These are phyloP conservation scores for Leptinotarsa lineolata DNA, from an alignment of 1,140 invertebrate genomes.

Conservation along the genomic window DNA sequence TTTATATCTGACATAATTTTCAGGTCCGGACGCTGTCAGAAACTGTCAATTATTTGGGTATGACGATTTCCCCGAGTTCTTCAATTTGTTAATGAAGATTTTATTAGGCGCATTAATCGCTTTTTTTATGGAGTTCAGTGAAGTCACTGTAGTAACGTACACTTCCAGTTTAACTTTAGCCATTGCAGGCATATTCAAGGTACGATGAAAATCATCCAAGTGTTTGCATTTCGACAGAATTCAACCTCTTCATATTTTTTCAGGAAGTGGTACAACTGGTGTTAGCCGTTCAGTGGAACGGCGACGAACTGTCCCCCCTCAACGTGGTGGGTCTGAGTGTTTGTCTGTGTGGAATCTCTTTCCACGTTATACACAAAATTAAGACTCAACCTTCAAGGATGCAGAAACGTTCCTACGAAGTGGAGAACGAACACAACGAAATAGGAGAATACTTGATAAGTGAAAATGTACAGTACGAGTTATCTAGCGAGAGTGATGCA, in stretches of 20 bases:
- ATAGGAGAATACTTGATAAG: constrained; percentile 45
- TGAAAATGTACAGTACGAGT: constrained; percentile 35
- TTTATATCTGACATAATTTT: neutral
- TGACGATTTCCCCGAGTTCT: constrained; percentile 42
- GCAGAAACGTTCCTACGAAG: constrained; percentile 38
- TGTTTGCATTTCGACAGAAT: no score
- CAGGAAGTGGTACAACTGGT: constrained; percentile 90
- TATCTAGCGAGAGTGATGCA: constrained; percentile 44
- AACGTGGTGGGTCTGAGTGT: constrained; percentile 86
- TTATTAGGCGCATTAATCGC: constrained; percentile 83
- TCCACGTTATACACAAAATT: constrained; percentile 84
- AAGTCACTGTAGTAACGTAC: constrained; percentile 90
- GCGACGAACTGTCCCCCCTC: constrained; percentile 79
- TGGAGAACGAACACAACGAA: constrained; percentile 41
- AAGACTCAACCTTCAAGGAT: constrained; percentile 34
- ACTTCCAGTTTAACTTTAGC: constrained; percentile 98
- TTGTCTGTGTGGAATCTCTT: constrained; percentile 85
- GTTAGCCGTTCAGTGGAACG: constrained; percentile 82
- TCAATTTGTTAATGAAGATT: constrained; percentile 57
- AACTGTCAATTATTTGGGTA: constrained; percentile 60
- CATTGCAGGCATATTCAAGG: constrained; percentile 96
- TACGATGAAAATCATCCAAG: constrained; percentile 54
- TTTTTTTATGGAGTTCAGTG: constrained; percentile 93
- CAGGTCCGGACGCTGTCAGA: constrained; percentile 35
- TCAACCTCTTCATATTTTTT: constrained; percentile 50